phyloP scores from a whole-genome alignment of 2,113 vertebrate genomes.

The Pleuronectes platessa region DNA sequence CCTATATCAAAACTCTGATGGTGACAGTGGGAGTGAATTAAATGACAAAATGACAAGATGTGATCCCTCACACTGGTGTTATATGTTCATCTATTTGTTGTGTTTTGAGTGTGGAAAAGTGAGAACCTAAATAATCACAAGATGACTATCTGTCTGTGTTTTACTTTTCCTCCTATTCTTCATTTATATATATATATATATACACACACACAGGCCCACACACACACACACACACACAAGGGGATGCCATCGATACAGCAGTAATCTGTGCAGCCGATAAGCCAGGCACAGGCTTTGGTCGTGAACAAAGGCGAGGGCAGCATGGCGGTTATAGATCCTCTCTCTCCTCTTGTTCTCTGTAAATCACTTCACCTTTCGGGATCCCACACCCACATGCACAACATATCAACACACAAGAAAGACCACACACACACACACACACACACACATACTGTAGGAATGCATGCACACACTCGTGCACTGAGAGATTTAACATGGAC shows the following conservation, averaged over 20 bases:
- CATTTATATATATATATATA: too few relatives aligned
- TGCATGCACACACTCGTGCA: constrained; percentile 45
- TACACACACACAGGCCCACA: too few relatives aligned
- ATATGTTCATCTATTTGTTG: background rate
- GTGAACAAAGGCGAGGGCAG: constrained; percentile 70
- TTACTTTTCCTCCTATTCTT: background rate
- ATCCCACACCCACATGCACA: constrained; percentile 23
- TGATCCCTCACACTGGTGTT: too few relatives aligned
- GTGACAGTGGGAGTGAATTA: background rate
- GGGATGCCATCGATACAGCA: constrained; percentile 39
- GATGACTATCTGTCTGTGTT: background rate
- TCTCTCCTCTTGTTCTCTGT: constrained; percentile 58
- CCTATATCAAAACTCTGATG: background rate
- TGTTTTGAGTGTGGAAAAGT: background rate
- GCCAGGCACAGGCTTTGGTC: constrained; percentile 52
- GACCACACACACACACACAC: constrained; percentile 18
- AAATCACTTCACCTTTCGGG: constrained; percentile 67
- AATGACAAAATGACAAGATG: too few relatives aligned
- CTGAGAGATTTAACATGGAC: constrained; percentile 64
- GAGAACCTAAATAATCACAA: background rate
- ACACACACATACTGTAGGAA: constrained; percentile 52
- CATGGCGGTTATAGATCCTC: constrained; percentile 60
- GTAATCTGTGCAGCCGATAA: constrained; percentile 72
- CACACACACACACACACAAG: constrained; percentile 18
- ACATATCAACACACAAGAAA: background rate